Percentiles rank a stretch among this genome's conserved stretches.
These are phyloP conservation scores for Eubucco bourcierii DNA, from an alignment of 2,113 vertebrate genomes.

Conservation along the genomic window DNA sequence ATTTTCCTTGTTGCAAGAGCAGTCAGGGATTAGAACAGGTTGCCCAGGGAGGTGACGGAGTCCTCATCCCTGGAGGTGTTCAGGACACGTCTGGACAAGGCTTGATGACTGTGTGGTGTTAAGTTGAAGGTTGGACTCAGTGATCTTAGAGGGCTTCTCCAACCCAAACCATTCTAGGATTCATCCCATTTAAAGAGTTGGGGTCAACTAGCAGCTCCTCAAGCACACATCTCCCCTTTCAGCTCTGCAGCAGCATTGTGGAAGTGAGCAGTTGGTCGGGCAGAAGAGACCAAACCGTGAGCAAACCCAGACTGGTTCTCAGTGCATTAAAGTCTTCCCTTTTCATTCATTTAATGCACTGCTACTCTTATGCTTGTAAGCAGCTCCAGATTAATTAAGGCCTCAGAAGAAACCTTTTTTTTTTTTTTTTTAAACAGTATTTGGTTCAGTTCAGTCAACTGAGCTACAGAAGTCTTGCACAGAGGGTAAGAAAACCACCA, in stretches of 20 bases:
- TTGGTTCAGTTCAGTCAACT: neutral
- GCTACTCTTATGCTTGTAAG: accelerated
- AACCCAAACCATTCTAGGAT: no score
- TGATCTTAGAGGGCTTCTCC: no score
- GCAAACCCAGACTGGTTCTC: neutral
- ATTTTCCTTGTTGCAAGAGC: no score
- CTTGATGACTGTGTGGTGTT: no score
- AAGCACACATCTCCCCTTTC: neutral
- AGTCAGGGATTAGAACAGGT: no score
- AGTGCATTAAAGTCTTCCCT: neutral
- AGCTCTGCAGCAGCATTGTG: neutral
- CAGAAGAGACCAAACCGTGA: accelerated
- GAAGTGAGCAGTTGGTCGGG: neutral
- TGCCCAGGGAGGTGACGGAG: no score
- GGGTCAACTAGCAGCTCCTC: neutral
- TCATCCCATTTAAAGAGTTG: neutral
- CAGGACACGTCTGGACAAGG: no score
- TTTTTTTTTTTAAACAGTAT: neutral
- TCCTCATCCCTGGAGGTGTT: no score
- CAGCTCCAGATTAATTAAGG: neutral
- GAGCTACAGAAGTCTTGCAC: neutral
- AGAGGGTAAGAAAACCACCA: neutral
- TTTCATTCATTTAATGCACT: neutral
- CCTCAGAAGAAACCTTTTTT: neutral
- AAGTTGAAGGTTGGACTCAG: no score